Base-by-base conservation (phyloP, 1,140 invertebrate species). In the Penaeus indicus region DNA sequence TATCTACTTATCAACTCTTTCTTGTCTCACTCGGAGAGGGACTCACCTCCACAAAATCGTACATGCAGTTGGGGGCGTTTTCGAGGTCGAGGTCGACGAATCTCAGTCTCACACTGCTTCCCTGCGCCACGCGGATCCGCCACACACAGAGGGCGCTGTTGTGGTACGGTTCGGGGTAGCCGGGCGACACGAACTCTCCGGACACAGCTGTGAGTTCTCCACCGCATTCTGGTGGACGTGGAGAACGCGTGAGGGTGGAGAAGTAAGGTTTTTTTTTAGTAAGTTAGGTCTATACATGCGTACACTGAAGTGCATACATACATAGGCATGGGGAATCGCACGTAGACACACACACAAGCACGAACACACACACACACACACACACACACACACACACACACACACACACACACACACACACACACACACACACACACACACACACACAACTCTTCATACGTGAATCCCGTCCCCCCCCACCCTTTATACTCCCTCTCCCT, bases 1-100 rank as follows among this genome's bases (percentile, higher is more conserved):
- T 32, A 32, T 2, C 32, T 32, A 69, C 67, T 21, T 16, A 69
- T 27, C 67, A 69, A 69, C 11, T 21, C 11, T 69, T 16, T 69
- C n/a, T 25, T 13, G 1, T 10, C 22, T 67, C 13, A 25, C 3
- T 38, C 16, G 22, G n/a, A 60, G 79, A 60, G 18, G 78, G 78
- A 10, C 22, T 80, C 47, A 90, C 89, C 84, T 84, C 89, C 21
- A 90, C 47, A 67, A 78, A 90, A 60, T 90, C 89, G 32, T 32
- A 32, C 0, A 32, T 32, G 32, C 69, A 88, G 38, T 64, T 19
- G 19, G 38, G n/a, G 0, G 32, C 1, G 38, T 94, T 67, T 92
- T 97, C 96, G 19, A 98, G 92, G 90, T 97, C 95, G 32, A 97
- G 92, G 92, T 97, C 97, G 3, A 94, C 92, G 91, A 99, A 95